phyloP scores from a whole-genome alignment of 53 echinoderm and acorn worm species.

The Glandiceps talaboti region DNA sequence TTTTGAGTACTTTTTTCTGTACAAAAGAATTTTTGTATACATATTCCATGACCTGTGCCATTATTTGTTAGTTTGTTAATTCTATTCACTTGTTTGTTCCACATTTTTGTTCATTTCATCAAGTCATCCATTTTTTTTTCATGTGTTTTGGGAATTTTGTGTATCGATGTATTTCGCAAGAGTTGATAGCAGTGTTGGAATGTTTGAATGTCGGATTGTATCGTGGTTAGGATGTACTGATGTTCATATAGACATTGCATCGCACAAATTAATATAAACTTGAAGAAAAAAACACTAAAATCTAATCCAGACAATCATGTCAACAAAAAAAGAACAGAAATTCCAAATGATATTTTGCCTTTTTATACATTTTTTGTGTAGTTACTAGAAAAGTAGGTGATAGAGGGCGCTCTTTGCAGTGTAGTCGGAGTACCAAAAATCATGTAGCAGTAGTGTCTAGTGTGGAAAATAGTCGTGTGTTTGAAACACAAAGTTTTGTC shows the following conservation, averaged over 20 bases:
- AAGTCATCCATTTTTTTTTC: not conserved
- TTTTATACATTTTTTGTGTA: not conserved
- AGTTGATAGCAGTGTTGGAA: no score
- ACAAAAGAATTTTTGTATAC: not conserved
- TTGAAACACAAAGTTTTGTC: no score
- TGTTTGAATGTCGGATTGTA: no score
- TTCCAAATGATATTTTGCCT: not conserved
- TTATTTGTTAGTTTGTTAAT: not conserved
- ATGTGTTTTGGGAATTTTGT: not conserved
- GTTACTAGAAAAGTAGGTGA: not conserved
- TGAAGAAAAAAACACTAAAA: no score
- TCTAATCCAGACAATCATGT: no score
- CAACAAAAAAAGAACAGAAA: not conserved
- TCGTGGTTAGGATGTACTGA: no score
- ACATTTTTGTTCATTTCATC: not conserved
- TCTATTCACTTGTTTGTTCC: no score
- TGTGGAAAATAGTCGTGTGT: not conserved
- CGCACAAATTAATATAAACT: no score
- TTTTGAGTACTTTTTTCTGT: not conserved
- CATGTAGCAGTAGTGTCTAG: not conserved
- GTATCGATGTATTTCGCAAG: not conserved
- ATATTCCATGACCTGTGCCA: not conserved
- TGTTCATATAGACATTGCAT: no score
- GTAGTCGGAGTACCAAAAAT: no score
- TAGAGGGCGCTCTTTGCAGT: not conserved